A percentile compares a stretch with the other conserved stretches of the same genome.
These are phyloP conservation scores for Apogon hyalosoma DNA, from an alignment of 2,797 vertebrate genomes.

Conservation along the genomic window DNA sequence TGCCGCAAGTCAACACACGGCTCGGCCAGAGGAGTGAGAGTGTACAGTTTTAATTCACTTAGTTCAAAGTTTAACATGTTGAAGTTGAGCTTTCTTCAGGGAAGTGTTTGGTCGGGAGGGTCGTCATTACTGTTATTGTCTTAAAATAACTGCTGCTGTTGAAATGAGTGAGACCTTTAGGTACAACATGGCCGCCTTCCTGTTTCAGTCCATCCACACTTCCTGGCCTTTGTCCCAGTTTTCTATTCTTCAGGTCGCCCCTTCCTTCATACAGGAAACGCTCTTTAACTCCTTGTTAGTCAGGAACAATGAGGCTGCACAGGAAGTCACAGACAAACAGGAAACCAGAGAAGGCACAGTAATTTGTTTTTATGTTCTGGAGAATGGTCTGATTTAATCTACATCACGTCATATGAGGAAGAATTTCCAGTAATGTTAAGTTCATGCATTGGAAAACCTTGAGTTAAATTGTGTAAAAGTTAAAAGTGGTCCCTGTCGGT, in stretches of 20 bases:
- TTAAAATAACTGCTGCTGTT: slow-evolving; percentile 37
- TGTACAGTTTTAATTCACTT: slow-evolving; percentile 55
- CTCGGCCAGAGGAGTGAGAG: not conserved
- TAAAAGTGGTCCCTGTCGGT: too few relatives aligned
- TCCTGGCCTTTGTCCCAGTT: slow-evolving; percentile 59
- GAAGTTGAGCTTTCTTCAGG: slow-evolving; percentile 33
- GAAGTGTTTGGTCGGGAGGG: slow-evolving; percentile 35
- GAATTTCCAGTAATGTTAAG: too few relatives aligned
- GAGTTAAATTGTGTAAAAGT: too few relatives aligned
- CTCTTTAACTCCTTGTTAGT: not conserved
- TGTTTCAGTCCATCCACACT: slow-evolving; percentile 27
- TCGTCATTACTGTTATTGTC: slow-evolving; percentile 47
- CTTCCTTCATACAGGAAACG: not conserved
- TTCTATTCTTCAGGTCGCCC: slow-evolving; percentile 17
- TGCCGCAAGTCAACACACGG: slow-evolving; percentile 40
- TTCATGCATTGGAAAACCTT: too few relatives aligned
- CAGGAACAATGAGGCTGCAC: slow-evolving; percentile 38
- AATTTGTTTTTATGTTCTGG: not conserved
- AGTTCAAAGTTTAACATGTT: slow-evolving; percentile 51
- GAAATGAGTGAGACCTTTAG: slow-evolving; percentile 7
- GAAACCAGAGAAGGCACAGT: slow-evolving; percentile 31
- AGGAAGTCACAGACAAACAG: slow-evolving; percentile 50
- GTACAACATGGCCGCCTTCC: slow-evolving; percentile 35
- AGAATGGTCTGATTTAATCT: too few relatives aligned
- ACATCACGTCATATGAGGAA: too few relatives aligned